Conservation (phyloP, 2,797 vertebrate genomes). For the Syndactyla subalaris region DNA sequence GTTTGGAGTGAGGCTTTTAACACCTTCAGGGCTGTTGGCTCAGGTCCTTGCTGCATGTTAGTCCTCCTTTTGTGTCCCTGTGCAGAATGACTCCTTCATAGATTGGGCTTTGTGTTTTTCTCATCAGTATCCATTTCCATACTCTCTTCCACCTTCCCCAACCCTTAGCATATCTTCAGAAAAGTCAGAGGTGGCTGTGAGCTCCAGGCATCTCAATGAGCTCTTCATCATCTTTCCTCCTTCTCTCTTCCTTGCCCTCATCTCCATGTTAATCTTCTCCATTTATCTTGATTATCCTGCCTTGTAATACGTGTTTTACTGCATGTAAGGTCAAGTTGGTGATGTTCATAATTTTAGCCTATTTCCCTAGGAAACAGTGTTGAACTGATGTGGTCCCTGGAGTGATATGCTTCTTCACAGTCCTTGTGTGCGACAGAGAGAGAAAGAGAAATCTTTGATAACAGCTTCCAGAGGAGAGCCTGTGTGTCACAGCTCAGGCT, state of each 20-base stretch:
- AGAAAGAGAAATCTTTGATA: neutral
- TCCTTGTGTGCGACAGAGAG: neutral
- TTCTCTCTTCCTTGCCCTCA: neutral
- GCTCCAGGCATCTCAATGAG: neutral
- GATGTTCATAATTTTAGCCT: slow-evolving; percentile 44
- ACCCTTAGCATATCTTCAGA: neutral
- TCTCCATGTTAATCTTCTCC: slow-evolving; percentile 44
- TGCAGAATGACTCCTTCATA: neutral
- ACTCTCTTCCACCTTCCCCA: neutral
- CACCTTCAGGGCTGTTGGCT: neutral
- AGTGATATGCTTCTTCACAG: neutral
- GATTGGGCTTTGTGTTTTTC: neutral
- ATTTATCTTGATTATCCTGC: slow-evolving; percentile 52
- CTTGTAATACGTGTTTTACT: slow-evolving; percentile 46
- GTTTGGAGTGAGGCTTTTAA: neutral
- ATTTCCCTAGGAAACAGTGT: slow-evolving; percentile 66
- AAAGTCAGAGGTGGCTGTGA: neutral
- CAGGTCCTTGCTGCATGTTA: neutral
- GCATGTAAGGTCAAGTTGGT: neutral
- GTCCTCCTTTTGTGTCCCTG: neutral
- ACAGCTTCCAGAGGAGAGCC: neutral
- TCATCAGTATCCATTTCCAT: neutral
- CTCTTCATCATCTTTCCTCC: neutral
- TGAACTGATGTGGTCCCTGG: neutral
- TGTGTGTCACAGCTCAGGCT: neutral